Percentiles rank a stretch among this genome's conserved stretches.
These are phyloP conservation scores for Sitobion miscanthi DNA, from an alignment of 1,140 invertebrate genomes.

Conservation along the genomic window DNA sequence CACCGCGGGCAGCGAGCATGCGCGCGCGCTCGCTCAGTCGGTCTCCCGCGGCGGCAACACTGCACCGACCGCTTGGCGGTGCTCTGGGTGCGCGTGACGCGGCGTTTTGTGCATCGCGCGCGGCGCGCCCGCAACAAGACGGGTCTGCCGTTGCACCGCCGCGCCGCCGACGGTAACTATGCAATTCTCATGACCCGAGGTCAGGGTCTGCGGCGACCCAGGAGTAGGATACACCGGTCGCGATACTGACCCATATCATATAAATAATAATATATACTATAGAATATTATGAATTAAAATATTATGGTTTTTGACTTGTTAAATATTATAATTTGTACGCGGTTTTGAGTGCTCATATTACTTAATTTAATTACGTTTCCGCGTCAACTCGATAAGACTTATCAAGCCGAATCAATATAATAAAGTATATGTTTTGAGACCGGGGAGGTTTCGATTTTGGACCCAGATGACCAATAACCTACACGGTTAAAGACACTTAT, in stretches of 20 bases:
- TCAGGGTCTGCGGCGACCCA: conserved; percentile 29
- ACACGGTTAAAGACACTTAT: too few relatives aligned
- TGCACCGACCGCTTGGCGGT: neutral
- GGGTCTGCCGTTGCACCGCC: neutral
- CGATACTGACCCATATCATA: conserved; percentile 20
- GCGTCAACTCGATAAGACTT: neutral
- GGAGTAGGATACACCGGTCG: neutral
- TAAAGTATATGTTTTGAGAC: neutral
- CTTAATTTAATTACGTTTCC: neutral
- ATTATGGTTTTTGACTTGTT: neutral
- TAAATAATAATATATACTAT: neutral
- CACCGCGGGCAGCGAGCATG: neutral
- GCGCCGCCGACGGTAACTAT: neutral
- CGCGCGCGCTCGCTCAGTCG: neutral
- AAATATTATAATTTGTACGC: neutral
- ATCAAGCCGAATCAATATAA: neutral
- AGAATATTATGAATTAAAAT: neutral
- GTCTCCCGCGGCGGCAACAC: conserved; percentile 21
- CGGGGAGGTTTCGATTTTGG: neutral
- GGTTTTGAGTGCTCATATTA: neutral
- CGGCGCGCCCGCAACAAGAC: neutral
- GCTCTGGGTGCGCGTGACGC: neutral
- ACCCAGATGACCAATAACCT: neutral
- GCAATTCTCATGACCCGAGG: conserved; percentile 31
- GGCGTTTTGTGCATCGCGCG: neutral